phyloP scores from a whole-genome alignment of 1,140 invertebrate species.

The Arctopsyche grandis region DNA sequence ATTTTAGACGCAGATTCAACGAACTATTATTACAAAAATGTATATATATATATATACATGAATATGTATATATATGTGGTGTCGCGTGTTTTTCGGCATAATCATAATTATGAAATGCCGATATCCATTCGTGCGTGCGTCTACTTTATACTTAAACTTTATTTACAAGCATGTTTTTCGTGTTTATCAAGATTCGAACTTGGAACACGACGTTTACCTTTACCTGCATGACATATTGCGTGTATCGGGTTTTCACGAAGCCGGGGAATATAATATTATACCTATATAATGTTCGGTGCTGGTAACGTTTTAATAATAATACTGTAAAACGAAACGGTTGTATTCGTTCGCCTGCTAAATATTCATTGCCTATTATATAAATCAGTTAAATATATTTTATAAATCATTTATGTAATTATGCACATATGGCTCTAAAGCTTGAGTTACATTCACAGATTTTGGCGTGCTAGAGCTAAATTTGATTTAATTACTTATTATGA shows the following conservation, averaged over 20 bases:
- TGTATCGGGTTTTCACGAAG: conserved; percentile 12
- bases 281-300: not conserved
- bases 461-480: too few species aligned
- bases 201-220: not conserved
- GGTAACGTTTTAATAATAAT: conserved; percentile 5
- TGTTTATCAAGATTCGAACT: conserved; percentile 21
- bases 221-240: conserved; percentile 20
- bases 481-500: too few species aligned
- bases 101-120: not conserved
- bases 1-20: too few species aligned
- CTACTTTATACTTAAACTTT: conserved; percentile 20
- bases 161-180: conserved; percentile 20
- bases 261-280: not conserved
- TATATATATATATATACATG: too few species aligned
- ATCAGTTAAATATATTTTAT: too few species aligned
- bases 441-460: too few species aligned
- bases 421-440: too few species aligned
- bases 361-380: too few species aligned
- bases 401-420: too few species aligned
- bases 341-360: too few species aligned
- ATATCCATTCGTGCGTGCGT: not conserved
- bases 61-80: too few species aligned
- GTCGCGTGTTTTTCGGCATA: not conserved
- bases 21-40: too few species aligned
- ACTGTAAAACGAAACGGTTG: not conserved